phyloP scores from a whole-genome alignment of 2,888 invertebrate genomes.

The Plebejus melissa region DNA sequence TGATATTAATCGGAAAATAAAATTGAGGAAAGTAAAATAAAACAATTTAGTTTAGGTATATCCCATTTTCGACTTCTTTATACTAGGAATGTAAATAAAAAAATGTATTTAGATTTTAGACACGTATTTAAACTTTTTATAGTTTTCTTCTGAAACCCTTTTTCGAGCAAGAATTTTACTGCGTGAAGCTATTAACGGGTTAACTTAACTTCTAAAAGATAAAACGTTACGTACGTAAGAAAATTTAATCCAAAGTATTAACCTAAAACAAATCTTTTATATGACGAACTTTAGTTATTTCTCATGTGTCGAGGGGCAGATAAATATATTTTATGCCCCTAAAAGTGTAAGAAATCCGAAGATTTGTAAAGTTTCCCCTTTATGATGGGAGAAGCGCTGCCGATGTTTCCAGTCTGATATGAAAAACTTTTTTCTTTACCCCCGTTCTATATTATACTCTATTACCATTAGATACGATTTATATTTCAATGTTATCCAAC shows the following conservation, averaged over 20 bases:
- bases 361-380: constrained; percentile 76
- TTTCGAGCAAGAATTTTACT: too few species aligned
- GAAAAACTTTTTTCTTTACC: constrained; percentile 61
- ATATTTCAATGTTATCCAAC: constrained; percentile 42
- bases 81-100: too few species aligned
- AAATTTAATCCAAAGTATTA: constrained; percentile 56
- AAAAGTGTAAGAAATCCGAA: constrained; percentile 75
- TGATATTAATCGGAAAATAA: too few species aligned
- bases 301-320: constrained; percentile 74
- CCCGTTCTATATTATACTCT: constrained; percentile 43
- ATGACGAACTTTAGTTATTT: constrained; percentile 64
- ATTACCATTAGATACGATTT: constrained; percentile 38
- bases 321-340: constrained; percentile 75
- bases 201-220: not conserved
- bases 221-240: constrained; percentile 30
- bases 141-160: too few species aligned
- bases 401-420: constrained; percentile 72
- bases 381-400: constrained; percentile 69
- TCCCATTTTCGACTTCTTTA: too few species aligned
- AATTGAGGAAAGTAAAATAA: too few species aligned
- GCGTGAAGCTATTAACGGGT: not conserved
- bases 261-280: constrained; percentile 58
- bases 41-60: too few species aligned
- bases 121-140: too few species aligned
- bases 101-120: too few species aligned